A percentile compares a stretch with the other conserved stretches of the same genome.
phyloP scores from a whole-genome alignment of 1,140 invertebrate genomes.

The Drosophila arawakana region DNA sequence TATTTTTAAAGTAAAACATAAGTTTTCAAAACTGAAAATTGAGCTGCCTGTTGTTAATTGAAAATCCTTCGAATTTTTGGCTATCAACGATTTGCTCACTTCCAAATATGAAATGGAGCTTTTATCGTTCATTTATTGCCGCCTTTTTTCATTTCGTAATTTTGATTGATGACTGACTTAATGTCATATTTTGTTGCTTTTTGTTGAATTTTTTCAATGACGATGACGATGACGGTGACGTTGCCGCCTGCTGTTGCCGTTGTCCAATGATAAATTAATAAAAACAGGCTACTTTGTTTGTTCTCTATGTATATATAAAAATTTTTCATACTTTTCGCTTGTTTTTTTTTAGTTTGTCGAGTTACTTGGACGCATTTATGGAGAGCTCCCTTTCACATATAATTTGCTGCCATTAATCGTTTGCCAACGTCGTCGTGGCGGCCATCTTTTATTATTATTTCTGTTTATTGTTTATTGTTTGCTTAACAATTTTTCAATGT shows the following conservation, averaged over 20 bases:
- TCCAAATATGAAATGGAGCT: slow-evolving; percentile 42
- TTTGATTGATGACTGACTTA: slow-evolving; percentile 82
- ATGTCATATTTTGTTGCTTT: slow-evolving; percentile 64
- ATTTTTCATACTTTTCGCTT: slow-evolving; percentile 7
- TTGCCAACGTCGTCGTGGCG: slow-evolving; percentile 37
- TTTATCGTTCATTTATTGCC: slow-evolving; percentile 73
- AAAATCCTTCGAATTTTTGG: slow-evolving; percentile 19
- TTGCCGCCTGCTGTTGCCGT: slow-evolving; percentile 15
- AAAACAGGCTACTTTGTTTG: slow-evolving; percentile 51
- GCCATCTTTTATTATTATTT: slow-evolving; percentile 65
- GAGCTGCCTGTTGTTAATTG: slow-evolving; percentile 24
- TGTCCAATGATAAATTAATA: slow-evolving; percentile 79
- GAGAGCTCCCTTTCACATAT: slow-evolving; percentile 46
- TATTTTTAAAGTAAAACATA: too few species aligned
- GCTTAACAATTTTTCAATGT: slow-evolving; percentile 74
- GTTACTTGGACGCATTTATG: slow-evolving; percentile 51
- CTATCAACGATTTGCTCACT: neutral
- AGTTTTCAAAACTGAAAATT: neutral
- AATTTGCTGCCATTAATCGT: slow-evolving; percentile 74
- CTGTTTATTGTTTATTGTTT: slow-evolving; percentile 61
- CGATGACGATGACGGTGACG: slow-evolving; percentile 1
- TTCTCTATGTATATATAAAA: slow-evolving; percentile 1
- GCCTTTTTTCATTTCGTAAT: slow-evolving; percentile 75
- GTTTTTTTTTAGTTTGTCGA: slow-evolving; percentile 24
- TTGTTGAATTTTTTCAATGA: too few species aligned